Conservation (phyloP, 2,113 vertebrate species). For the Ptilonorhynchus violaceus region DNA sequence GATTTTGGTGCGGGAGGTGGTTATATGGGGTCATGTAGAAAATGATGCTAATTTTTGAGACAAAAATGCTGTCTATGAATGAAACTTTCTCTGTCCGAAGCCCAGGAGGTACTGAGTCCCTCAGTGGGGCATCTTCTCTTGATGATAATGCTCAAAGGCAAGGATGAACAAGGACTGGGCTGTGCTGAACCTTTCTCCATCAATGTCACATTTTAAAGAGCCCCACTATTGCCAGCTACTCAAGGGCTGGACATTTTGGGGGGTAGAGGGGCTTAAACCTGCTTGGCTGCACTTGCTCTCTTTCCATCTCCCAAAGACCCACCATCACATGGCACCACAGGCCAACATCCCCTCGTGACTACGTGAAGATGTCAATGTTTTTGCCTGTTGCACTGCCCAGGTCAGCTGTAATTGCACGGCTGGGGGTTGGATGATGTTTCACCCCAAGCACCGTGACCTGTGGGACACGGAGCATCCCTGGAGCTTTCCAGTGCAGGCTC, state of each 20-base stretch:
- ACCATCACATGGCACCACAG: background rate
- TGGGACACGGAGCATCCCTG: accelerated
- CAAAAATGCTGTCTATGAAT: background rate
- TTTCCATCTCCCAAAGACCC: background rate
- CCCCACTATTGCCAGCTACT: background rate
- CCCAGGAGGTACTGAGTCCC: background rate
- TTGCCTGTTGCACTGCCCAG: background rate
- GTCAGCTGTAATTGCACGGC: accelerated
- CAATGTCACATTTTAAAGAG: background rate
- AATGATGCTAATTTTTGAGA: background rate
- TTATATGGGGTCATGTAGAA: background rate
- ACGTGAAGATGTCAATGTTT: background rate
- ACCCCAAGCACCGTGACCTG: accelerated
- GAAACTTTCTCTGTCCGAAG: background rate
- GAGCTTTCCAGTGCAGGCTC: background rate
- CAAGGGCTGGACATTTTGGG: background rate
- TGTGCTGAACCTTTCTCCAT: background rate
- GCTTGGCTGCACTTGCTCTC: background rate
- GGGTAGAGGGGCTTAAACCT: background rate
- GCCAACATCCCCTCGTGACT: accelerated
- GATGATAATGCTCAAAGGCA: background rate
- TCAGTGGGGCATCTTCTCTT: background rate
- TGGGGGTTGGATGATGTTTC: accelerated
- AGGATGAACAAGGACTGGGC: background rate
- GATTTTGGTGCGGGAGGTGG: background rate